Percentiles rank a stretch among this genome's conserved stretches.
Evolutionary conservation across 2,797 vertebrate genomes (phyloP).

Genomic region (Rhodeus uyekii): DNA sequence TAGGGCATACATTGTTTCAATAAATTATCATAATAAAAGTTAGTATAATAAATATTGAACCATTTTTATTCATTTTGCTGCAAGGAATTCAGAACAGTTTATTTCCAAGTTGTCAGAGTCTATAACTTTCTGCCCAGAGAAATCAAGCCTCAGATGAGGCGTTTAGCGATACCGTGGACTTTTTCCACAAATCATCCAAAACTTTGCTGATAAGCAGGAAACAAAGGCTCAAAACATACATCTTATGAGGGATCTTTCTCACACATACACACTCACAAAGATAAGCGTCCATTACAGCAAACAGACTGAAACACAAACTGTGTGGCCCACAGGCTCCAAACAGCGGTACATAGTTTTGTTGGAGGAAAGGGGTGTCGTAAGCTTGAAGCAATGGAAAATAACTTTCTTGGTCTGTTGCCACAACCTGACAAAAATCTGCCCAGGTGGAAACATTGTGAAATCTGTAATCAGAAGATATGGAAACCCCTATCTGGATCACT

Average conservation of each 20-base stretch:
- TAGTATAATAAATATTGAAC: background rate
- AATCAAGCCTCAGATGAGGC: background rate
- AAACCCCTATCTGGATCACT: background rate
- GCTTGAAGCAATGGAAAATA: constrained; percentile 8
- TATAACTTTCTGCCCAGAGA: background rate
- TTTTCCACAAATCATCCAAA: constrained; percentile 10
- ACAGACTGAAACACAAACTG: constrained; percentile 16
- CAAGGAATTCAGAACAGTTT: background rate
- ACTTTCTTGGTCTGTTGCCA: background rate
- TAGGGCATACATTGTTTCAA: background rate
- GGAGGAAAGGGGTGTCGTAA: background rate
- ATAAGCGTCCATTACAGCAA: constrained; percentile 7
- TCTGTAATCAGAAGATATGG: constrained; percentile 9
- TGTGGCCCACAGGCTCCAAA: background rate
- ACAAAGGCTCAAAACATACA: constrained; percentile 7
- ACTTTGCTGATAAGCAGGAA: constrained; percentile 23
- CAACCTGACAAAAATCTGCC: background rate
- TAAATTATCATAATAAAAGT: background rate
- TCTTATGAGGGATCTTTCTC: background rate
- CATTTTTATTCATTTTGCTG: background rate
- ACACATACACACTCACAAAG: background rate
- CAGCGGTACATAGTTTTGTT: background rate
- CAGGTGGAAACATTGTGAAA: constrained; percentile 4
- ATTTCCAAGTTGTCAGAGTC: background rate
- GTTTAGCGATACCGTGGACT: background rate